These are phyloP conservation scores for Temnothorax unifasciatus DNA, from an alignment of 2,888 invertebrate genomes.

Conservation along the genomic window DNA sequence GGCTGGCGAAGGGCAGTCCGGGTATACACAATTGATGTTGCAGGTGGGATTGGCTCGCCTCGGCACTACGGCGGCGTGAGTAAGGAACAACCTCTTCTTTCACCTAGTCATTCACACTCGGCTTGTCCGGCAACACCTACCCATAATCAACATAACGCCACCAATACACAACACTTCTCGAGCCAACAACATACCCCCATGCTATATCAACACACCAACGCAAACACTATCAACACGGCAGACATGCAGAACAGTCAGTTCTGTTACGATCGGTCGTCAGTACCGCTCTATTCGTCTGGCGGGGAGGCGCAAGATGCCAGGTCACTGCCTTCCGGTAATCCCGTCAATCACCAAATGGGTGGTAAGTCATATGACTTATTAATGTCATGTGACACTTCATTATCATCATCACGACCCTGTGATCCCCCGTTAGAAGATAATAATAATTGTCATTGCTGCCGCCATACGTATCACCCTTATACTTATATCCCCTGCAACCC, in stretches of 20 bases:
- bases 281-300: constrained; percentile 85
- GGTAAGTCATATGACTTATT: constrained; percentile 86
- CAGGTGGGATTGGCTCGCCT: constrained; percentile 89
- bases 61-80: constrained; percentile 87
- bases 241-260: constrained; percentile 88
- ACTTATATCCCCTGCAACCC: too few relatives aligned
- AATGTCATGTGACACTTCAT: constrained; percentile 85
- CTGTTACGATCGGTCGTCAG: constrained; percentile 88
- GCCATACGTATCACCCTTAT: too few relatives aligned
- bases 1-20: constrained; percentile 50
- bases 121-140: constrained; percentile 85
- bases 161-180: constrained; percentile 83
- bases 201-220: constrained; percentile 85
- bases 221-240: constrained; percentile 86
- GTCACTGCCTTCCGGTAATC: constrained; percentile 84
- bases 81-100: constrained; percentile 86
- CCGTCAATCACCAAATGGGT: constrained; percentile 86
- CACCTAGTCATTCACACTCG: constrained; percentile 89
- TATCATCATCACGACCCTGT: constrained; percentile 72
- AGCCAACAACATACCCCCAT: constrained; percentile 85
- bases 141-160: constrained; percentile 87
- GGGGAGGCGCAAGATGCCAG: constrained; percentile 84
- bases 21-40: constrained; percentile 84
- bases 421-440: neutral
- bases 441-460: neutral